phyloP scores from a whole-genome alignment of 2,888 invertebrate genomes.

The Drosophila parthenogenetica region DNA sequence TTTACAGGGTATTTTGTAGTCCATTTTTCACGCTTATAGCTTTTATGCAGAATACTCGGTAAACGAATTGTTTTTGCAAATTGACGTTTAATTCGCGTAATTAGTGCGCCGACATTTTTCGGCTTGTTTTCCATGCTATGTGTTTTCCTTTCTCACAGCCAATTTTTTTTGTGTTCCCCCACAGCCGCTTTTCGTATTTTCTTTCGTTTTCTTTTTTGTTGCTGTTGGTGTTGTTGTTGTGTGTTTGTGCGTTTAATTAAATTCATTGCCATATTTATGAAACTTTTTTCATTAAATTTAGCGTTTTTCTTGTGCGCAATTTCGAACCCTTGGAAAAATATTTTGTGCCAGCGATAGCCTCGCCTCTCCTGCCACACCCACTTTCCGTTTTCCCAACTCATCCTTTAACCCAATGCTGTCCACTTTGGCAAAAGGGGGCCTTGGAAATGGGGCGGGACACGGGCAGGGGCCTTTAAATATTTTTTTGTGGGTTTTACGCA shows the following conservation, averaged over 20 bases:
- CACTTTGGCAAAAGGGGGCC: slow-evolving; percentile 18
- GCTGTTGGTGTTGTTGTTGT: slow-evolving; percentile 15
- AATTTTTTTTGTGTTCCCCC: slow-evolving; percentile 4
- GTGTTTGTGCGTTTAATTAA: slow-evolving; percentile 70
- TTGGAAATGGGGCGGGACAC: neutral
- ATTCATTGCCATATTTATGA: slow-evolving; percentile 81
- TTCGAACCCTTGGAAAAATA: slow-evolving; percentile 62
- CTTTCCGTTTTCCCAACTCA: slow-evolving; percentile 13
- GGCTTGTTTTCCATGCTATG: slow-evolving; percentile 54
- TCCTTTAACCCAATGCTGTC: slow-evolving; percentile 52
- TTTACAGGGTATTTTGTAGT: slow-evolving; percentile 19
- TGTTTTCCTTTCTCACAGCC: slow-evolving; percentile 3
- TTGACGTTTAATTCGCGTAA: slow-evolving; percentile 80
- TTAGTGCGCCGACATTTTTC: slow-evolving; percentile 78
- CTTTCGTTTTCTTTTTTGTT: neutral
- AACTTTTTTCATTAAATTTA: slow-evolving; percentile 81
- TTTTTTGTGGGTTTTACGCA: slow-evolving; percentile 73
- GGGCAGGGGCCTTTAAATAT: slow-evolving; percentile 51
- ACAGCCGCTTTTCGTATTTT: slow-evolving; percentile 22
- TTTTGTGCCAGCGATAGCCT: slow-evolving; percentile 45
- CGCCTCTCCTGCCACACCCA: neutral
- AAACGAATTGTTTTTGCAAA: slow-evolving; percentile 79
- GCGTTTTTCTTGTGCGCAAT: slow-evolving; percentile 57
- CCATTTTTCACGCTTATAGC: neutral
- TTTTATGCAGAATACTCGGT: slow-evolving; percentile 48